Evolutionary conservation across 2,797 vertebrate genomes (phyloP).

Genomic region (Cephalopachus bancanus): DNA sequence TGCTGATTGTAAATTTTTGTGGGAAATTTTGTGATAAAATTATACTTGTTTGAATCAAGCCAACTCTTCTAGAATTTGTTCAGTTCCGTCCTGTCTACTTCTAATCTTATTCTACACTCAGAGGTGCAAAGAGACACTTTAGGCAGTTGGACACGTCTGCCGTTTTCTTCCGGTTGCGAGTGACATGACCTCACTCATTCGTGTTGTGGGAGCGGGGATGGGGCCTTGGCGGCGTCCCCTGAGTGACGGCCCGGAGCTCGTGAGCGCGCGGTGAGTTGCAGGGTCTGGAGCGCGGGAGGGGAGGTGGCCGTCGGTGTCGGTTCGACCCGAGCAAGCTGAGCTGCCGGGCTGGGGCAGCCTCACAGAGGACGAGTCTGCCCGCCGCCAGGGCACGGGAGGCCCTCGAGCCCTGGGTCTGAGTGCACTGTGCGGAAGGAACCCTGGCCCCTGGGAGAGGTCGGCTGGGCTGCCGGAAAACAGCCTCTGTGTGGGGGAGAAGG

Average conservation of each 20-base stretch:
- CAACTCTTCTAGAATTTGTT: conserved; percentile 72
- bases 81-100: conserved; percentile 36
- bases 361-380: not conserved
- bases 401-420: not conserved
- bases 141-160: not conserved
- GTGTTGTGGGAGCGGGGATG: not conserved
- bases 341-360: not conserved
- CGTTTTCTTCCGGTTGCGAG: too few species aligned
- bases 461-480: not conserved
- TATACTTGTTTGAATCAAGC: conserved; percentile 80
- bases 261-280: too few species aligned
- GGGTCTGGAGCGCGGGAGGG: not conserved
- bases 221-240: not conserved
- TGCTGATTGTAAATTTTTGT: conserved; percentile 84
- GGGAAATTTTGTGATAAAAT: conserved; percentile 84
- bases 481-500: not conserved
- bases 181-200: not conserved
- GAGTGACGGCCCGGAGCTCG: not conserved
- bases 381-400: too few species aligned
- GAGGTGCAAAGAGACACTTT: not conserved
- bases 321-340: not conserved
- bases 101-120: not conserved
- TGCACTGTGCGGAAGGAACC: not conserved
- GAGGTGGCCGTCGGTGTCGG: not conserved
- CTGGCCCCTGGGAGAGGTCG: not conserved